phyloP scores from a whole-genome alignment of 2,888 invertebrate genomes.

The Azorinus chamasolen region DNA sequence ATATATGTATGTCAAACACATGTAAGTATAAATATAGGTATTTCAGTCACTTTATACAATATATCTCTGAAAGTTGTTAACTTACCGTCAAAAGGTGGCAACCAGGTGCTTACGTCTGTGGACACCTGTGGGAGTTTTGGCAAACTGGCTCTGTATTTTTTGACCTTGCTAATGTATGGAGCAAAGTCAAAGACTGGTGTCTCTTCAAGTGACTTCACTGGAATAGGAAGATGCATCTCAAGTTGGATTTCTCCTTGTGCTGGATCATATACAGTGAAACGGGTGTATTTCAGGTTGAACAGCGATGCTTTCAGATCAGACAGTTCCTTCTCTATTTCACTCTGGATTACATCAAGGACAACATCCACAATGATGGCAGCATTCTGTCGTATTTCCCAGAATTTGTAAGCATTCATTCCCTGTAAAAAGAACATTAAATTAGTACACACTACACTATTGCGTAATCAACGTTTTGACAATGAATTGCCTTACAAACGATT shows the following conservation, averaged over 20 bases:
- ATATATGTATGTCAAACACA: no score
- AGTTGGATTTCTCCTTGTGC: conserved; percentile 66
- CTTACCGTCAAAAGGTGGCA: conserved; percentile 95
- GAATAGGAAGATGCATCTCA: conserved; percentile 65
- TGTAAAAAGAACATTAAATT: conserved; percentile 27
- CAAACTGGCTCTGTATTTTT: conserved; percentile 60
- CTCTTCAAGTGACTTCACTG: conserved; percentile 55
- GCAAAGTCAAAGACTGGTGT: conserved; percentile 49
- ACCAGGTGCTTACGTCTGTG: conserved; percentile 91
- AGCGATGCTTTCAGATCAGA: conserved; percentile 40
- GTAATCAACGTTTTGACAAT: not conserved
- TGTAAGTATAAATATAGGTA: no score
- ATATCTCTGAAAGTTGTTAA: no score
- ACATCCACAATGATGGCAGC: conserved; percentile 43
- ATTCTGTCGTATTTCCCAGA: conserved; percentile 73
- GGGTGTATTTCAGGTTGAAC: conserved; percentile 45
- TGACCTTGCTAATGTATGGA: conserved; percentile 51
- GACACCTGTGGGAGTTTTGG: conserved; percentile 88
- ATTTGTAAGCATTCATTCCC: conserved; percentile 71
- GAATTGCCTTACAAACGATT: not conserved
- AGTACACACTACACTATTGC: not conserved
- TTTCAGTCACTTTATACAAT: no score
- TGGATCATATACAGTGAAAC: conserved; percentile 61
- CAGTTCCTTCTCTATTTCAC: conserved; percentile 64
- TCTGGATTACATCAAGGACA: conserved; percentile 54